Evolutionary conservation across 2,113 vertebrate genomes (phyloP), one percentile per base, ranked within the genome.

Genomic region (Bettongia penicillata): DNA sequence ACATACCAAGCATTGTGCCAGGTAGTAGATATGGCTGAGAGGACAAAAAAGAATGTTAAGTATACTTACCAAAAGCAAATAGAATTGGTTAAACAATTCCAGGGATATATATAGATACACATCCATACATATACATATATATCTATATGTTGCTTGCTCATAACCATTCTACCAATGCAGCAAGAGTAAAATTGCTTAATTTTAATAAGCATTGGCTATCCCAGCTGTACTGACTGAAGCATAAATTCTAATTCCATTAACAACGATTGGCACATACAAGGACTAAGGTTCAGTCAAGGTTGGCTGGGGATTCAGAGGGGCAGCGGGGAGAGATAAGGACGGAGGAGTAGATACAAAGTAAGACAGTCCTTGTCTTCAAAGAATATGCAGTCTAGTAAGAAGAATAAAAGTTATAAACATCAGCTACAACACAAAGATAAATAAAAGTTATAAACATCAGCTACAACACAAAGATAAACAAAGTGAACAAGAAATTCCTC

Each of bases 11-110:
- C 57, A 68, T 26, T 68, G 31, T 12, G 10, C 57, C 57, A 55
- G 25, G 53, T 55, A 25, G 24, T 8, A 43, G 68, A 84, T 43
- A 84, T 31, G 37, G 61, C 31, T 77, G 14, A 77, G 16, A n/a
- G 14, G 61, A n/a, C 61, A 77, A 19, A 68, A 68, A 68, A 68
- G 14, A 14, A 19, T 2, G 0, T 77, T 5, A 19, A 14, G 37
- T 1, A 84, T 19, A 84, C n/a, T 16, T 84, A 43, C n/a, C 93
- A 68, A 96, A 94, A 61, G 91, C 43, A 92, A 95, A 91, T 9
- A 90, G 49, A 96, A 68, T 91, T 51, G 91, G 47, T 90, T 77
- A 68, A 90, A 94, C 52, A 57, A 7, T 53, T 96, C 96, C 48
- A 95, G 28, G 95, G 4, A 93, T 89, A 14, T 31, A 31, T 31